These are phyloP conservation scores for Netelia virgata DNA, from an alignment of 2,888 invertebrate genomes.

Conservation along the genomic window DNA sequence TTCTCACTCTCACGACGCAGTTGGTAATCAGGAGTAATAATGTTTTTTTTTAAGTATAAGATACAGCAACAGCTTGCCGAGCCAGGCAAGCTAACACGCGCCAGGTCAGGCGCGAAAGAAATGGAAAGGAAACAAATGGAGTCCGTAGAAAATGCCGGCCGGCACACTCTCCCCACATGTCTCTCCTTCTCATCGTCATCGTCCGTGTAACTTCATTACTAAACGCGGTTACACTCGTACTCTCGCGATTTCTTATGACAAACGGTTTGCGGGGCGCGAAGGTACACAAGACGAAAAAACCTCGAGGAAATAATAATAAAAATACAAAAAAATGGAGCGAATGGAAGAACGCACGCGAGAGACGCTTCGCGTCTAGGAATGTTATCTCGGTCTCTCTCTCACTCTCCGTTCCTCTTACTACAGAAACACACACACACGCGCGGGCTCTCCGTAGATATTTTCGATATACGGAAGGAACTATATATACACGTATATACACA, in stretches of 20 bases:
- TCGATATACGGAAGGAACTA: slow-evolving; percentile 7
- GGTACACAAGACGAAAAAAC: background rate
- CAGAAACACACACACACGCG: slow-evolving; percentile 48
- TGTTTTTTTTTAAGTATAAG: background rate
- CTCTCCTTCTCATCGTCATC: slow-evolving; percentile 81
- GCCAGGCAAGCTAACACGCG: background rate
- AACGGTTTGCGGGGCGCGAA: slow-evolving; percentile 20
- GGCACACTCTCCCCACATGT: slow-evolving; percentile 85
- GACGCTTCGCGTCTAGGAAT: slow-evolving; percentile 67
- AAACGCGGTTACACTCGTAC: slow-evolving; percentile 58
- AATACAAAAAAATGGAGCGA: background rate
- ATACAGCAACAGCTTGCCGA: background rate
- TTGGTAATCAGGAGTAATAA: slow-evolving; percentile 25
- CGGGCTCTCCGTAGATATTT: slow-evolving; percentile 35
- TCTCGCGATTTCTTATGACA: slow-evolving; percentile 28
- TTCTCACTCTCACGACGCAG: slow-evolving; percentile 44
- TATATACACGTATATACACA: background rate
- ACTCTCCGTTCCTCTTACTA: slow-evolving; percentile 21
- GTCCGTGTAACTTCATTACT: slow-evolving; percentile 72
- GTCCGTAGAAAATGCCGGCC: slow-evolving; percentile 84
- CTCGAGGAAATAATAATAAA: background rate
- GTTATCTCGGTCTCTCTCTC: slow-evolving; percentile 58
- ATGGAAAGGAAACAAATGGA: slow-evolving; percentile 84
- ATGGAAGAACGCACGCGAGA: slow-evolving; percentile 63
- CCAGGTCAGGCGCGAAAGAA: slow-evolving; percentile 50